Evolutionary conservation across 2,797 vertebrate genomes (phyloP).

Genomic region (Garrulus glandarius): DNA sequence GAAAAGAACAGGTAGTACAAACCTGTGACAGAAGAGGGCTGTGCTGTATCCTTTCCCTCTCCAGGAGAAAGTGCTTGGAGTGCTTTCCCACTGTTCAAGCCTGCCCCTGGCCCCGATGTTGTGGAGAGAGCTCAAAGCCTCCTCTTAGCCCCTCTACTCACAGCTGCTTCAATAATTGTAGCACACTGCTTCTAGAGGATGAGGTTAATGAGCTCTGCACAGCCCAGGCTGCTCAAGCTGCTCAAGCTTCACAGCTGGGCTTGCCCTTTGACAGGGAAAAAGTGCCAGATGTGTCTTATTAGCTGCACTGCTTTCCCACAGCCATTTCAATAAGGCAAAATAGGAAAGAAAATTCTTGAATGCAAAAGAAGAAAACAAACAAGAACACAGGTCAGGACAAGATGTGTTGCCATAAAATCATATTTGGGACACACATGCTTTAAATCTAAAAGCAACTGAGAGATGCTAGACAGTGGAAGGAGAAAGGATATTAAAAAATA

Average conservation of each 20-base stretch:
- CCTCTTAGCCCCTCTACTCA: background rate
- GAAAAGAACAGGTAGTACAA: background rate
- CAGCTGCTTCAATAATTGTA: background rate
- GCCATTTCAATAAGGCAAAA: background rate
- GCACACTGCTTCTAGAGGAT: background rate
- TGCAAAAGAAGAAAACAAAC: background rate
- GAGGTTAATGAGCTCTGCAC: background rate
- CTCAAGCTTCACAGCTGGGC: background rate
- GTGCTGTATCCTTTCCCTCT: background rate
- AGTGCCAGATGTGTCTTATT: background rate
- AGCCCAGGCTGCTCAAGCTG: background rate
- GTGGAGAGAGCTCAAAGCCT: background rate
- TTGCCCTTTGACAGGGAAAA: background rate
- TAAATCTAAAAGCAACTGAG: background rate
- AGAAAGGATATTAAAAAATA: constrained; percentile 25
- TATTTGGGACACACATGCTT: constrained; percentile 25
- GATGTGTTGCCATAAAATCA: background rate
- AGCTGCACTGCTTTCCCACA: background rate
- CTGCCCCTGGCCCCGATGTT: background rate
- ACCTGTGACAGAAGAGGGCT: background rate
- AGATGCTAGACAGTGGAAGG: background rate
- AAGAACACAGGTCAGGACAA: background rate
- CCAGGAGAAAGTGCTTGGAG: background rate
- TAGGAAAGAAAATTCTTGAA: background rate
- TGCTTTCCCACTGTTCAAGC: background rate